phyloP scores from a whole-genome alignment of 1,140 invertebrate genomes.

The Coptotermes formosanus region DNA sequence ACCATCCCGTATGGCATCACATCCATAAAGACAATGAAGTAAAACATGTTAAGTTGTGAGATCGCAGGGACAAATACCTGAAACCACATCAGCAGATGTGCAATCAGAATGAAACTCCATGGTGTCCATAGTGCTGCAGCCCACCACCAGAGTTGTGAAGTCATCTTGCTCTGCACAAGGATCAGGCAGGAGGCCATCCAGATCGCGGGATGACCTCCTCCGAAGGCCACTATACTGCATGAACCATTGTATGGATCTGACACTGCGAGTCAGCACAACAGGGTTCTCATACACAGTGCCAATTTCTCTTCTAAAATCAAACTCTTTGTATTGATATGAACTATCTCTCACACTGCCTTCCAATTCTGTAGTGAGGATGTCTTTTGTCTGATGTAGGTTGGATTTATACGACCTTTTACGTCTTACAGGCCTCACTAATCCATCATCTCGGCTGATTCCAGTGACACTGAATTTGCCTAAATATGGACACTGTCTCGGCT shows the following conservation, averaged over 20 bases:
- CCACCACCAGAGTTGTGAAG: slow-evolving; percentile 58
- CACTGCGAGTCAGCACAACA: slow-evolving; percentile 36
- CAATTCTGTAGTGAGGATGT: background rate
- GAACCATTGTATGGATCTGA: slow-evolving; percentile 41
- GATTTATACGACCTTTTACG: background rate
- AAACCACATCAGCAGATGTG: slow-evolving; percentile 52
- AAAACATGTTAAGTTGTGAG: no score
- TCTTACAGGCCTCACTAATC: background rate
- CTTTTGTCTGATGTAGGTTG: background rate
- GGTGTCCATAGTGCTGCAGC: slow-evolving; percentile 66
- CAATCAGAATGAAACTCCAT: slow-evolving; percentile 71
- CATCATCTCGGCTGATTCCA: slow-evolving; percentile 49
- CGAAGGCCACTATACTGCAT: slow-evolving; percentile 44
- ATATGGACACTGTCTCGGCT: slow-evolving; percentile 64
- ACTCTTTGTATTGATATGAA: background rate
- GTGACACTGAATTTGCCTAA: slow-evolving; percentile 66
- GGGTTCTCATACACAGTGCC: background rate
- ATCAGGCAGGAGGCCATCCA: background rate
- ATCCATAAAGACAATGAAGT: no score
- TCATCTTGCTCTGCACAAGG: background rate
- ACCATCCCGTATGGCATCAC: no score
- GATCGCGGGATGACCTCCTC: background rate
- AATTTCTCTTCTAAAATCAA: no score
- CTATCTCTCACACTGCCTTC: background rate
- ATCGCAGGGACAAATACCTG: background rate